Conservation (phyloP, 2,113 vertebrate species). For the Neopipo cinnamomea region DNA sequence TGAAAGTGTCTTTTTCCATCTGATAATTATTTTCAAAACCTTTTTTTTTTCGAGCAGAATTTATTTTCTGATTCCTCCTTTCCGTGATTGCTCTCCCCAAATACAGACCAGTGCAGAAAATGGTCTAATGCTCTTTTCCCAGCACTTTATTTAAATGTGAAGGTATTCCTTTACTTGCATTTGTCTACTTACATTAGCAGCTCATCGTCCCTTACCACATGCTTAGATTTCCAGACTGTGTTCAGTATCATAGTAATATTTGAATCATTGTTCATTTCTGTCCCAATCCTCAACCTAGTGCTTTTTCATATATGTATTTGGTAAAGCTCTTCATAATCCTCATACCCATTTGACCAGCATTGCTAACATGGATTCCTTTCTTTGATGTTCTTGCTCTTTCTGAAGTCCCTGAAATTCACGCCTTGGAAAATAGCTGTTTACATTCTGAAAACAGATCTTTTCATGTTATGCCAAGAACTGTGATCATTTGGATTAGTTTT, state of each 20-base stretch:
- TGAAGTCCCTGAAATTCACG: background rate
- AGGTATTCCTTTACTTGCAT: background rate
- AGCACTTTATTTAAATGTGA: background rate
- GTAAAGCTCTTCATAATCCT: slow-evolving; percentile 16
- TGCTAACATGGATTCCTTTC: background rate
- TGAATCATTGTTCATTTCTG: background rate
- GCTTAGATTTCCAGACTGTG: background rate
- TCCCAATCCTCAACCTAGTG: background rate
- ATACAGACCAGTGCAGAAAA: background rate
- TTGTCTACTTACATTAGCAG: background rate
- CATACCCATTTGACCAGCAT: background rate
- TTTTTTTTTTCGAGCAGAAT: background rate
- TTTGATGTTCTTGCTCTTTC: background rate
- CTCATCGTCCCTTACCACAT: background rate
- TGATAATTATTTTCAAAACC: background rate
- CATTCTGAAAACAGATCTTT: background rate
- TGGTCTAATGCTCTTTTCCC: background rate
- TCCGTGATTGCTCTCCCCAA: background rate
- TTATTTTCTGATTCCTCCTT: background rate
- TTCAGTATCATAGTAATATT: background rate
- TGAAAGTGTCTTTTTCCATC: background rate
- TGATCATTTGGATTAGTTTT: background rate
- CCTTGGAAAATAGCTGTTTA: background rate
- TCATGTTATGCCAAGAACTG: background rate
- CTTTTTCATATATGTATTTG: background rate